Base-by-base conservation (phyloP, 2,113 vertebrate genomes). In the Azemiops feae region DNA sequence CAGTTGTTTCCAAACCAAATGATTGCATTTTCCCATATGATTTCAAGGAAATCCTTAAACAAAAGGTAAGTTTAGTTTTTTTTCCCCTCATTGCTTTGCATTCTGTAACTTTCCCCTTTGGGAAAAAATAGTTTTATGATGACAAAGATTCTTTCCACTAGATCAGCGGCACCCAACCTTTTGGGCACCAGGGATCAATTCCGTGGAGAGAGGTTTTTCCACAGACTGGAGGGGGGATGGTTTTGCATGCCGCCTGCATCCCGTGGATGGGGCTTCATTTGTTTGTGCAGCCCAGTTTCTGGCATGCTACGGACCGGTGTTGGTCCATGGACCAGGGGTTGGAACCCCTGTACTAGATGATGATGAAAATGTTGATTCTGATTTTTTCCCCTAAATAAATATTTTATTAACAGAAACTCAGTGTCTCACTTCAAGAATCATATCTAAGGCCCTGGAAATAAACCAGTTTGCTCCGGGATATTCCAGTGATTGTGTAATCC, bases 1-100 rank as follows among this genome's bases (percentile, higher is more conserved):
- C 97, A 99, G 99, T 97, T 96, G 97, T 99, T 95, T 99, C 98
- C 96, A 99, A 98, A 95, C 99, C 99, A 0, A 98, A 92, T 0
- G 99, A 99, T 97, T 99, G 98, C 94, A 99, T 99, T 97, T 99
- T 98, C 93, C 99, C 99, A 2, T 99, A 98, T 93, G 98, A 98
- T 97, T 99, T 99, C 95, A 98, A 98, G 92, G 99, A 99, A 64
- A 97, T 96, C 0, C 94, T 98, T 93, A 98, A 95, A 95, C 98
- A 97, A 95, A 99, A 99, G 98, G 99, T 99, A 98, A 98, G 74
- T 91, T 87, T 92, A 50, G 89, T 88, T 52, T 43, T 94, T 39
- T 27, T 85, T 85, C 18, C 30, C 6, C 12, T 22, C 43, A 45
- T 47, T 53, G 3, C 89, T 94, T 69, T 92, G 50, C 47, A 54